Base-by-base conservation (phyloP, 2,113 vertebrate genomes). In the Potamarius usumacintae region DNA sequence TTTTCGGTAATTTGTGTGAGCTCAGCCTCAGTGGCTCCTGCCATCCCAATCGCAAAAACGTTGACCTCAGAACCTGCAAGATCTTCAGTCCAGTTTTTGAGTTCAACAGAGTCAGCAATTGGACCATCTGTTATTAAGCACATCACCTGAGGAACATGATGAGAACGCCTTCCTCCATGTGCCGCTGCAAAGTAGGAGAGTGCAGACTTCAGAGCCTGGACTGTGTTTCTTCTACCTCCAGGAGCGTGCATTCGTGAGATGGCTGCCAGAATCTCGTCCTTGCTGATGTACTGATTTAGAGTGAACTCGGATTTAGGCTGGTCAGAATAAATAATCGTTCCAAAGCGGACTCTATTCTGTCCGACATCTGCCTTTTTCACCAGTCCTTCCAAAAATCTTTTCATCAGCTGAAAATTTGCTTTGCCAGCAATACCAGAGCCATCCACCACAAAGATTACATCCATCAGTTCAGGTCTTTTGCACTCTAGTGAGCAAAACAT, bases 401-500 rank as follows among this genome's bases (percentile, higher is more conserved):
- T 89, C 92, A 96, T 95, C 77, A 90, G 94, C 65, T 67, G 60
- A 58, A 96, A 96, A 58, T 94, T 91, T 3, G 4, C 0, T 0
- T 9, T 14, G 0, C 83, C 87, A 14, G 95, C 90, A 74, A 92
- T 93, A 0, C 84, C 89, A 53, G 95, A 96, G 27, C 93, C 91
- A 2, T 96, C 95, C 34, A 97, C 92, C 86, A 96, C 82, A 91
- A 97, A 97, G 42, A 97, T 96, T 1, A 97, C 94, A 88, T 97
- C 96, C 3, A 96, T 94, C 30, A 90, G 85, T 86, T 96, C 92
- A 0, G 93, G 94, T 89, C 89, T 95, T 90, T 94, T 94, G 91
- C 96, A 97, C 0, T 91, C 96, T 96, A 89, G 6, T 80, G 15
- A 86, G 34, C 88, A 3, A 81, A 84, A 27, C 2, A 11, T 34